Base-by-base conservation (phyloP, 2,888 invertebrate genomes). In the Villa cingulata region DNA sequence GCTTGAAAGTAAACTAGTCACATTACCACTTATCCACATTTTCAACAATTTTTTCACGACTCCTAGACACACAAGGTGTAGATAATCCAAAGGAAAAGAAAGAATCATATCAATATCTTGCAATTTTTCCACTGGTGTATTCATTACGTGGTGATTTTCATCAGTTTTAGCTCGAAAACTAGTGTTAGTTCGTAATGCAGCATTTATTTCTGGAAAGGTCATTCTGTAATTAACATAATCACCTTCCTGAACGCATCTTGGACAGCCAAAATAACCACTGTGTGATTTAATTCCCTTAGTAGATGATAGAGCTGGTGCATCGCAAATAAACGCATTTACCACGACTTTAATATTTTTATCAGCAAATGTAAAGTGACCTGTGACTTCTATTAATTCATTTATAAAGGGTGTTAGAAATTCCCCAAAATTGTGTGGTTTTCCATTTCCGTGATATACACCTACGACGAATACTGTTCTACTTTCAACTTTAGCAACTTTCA, bases 21-120 rank as follows among this genome's bases (percentile, higher is more conserved):
- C 29, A 47, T 45, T 44, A 32, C 49, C 42, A 56, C 12, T 27
- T 27, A 27, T 16, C 41, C 41, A 41, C 32, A 41, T 29, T 23
- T 29, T 32, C 34, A 42, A 45, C 16, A 56, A 49, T 49, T 52
- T 52, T 48, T 53, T 53, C 23, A 55, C 45, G n/a, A 54, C 50
- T 20, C 56, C 55, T 32, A 55, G 41, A 50, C 53, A 56, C 37
- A 57, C 51, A 18, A 57, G 15, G 40, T 46, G 46, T 6, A 46
- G 40, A 18, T 40, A 46, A 23, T 46, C 46, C 9, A 46, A 39
- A 23, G 41, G 41, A 51, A 42, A 42, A n/a, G 27, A 15, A 17
- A 50, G 49, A 46, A 52, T 51, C 48, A 58, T 52, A 43, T 54
- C 49, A 16, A 51, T 50, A 45, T 51, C 41, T 19, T 47, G 41